phyloP scores from a whole-genome alignment of 2,113 vertebrate species.

The Myrmophylax atrothorax region DNA sequence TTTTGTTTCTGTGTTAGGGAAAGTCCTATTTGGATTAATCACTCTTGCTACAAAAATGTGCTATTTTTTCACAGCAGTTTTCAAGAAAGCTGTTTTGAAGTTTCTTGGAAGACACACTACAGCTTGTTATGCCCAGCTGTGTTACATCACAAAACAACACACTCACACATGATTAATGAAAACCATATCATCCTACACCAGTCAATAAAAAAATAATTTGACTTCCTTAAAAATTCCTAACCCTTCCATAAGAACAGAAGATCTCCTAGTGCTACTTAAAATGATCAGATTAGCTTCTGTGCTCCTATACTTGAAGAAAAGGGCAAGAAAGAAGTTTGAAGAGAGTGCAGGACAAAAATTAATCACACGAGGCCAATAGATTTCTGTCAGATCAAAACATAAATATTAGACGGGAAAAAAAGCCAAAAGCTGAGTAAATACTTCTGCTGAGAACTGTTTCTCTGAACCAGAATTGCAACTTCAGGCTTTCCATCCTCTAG shows the following conservation, averaged over 20 bases:
- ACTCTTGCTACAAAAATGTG: neutral
- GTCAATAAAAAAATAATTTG: neutral
- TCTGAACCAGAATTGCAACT: neutral
- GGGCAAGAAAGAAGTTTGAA: neutral
- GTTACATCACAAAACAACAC: neutral
- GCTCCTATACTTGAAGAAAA: neutral
- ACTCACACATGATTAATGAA: conserved; percentile 4
- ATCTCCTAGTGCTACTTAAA: neutral
- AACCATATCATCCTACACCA: neutral
- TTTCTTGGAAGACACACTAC: neutral
- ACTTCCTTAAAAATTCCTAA: neutral
- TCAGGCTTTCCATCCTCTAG: neutral
- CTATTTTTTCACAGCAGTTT: conserved; percentile 1
- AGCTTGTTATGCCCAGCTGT: conserved; percentile 8
- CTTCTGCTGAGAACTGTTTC: neutral
- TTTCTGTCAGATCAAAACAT: neutral
- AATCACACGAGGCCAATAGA: neutral
- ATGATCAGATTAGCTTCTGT: neutral
- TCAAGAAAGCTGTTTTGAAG: conserved; percentile 16
- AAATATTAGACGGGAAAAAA: neutral
- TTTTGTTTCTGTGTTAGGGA: neutral
- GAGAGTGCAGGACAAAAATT: neutral
- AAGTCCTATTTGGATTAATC: conserved; percentile 22
- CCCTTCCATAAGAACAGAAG: neutral
- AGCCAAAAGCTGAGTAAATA: neutral